Base-by-base conservation (phyloP, 2,888 invertebrate genomes). In the Belgica antarctica region DNA sequence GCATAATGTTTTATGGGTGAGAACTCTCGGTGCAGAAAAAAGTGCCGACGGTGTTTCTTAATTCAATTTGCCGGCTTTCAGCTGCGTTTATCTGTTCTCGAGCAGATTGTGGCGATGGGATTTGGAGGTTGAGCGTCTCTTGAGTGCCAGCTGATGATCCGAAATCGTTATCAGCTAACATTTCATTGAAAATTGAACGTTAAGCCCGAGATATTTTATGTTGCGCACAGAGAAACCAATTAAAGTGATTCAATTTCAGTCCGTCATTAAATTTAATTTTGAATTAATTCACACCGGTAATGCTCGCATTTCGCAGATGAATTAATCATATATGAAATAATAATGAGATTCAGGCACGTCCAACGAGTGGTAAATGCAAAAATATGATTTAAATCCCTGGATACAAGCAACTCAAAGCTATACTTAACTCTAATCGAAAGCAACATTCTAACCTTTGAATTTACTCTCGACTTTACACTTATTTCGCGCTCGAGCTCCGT, bases 211-310 rank as follows among this genome's bases (percentile, higher is more conserved):
- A 52, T 22, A 52, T 10, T 52, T 7, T 52, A 52, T 52, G 52
- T 52, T 2, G 19, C 2, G 5, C n/a, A n/a, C n/a, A n/a, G n/a
- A 17, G 5, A 5, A 17, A 52, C 4, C 52, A 52, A 17, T 22
- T 52, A 52, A 15, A 69, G 34, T 59, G 59, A 69, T 69, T 59
- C 68, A 69, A 57, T 69, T 69, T 59, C n/a, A n/a, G 68, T 69
- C 15, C 59, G 34, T 57, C 57, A 69, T 69, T 69, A 47, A 28
- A 66, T 47, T 66, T 65, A 63, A 63, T 63, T 36, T 63, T 22
- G 41, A 28, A 46, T 66, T 66, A 47, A 47, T 46, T 46, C 65
- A 7, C 63, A 62, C 7, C 41, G 41, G 41, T 41, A 41, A 7
- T 4, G 41, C 17, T 61, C n/a, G 28, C 25, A 31, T 10, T 61